Evolutionary conservation across 2,113 vertebrate species (phyloP).

Genomic region (Ageneiosus marmoratus): DNA sequence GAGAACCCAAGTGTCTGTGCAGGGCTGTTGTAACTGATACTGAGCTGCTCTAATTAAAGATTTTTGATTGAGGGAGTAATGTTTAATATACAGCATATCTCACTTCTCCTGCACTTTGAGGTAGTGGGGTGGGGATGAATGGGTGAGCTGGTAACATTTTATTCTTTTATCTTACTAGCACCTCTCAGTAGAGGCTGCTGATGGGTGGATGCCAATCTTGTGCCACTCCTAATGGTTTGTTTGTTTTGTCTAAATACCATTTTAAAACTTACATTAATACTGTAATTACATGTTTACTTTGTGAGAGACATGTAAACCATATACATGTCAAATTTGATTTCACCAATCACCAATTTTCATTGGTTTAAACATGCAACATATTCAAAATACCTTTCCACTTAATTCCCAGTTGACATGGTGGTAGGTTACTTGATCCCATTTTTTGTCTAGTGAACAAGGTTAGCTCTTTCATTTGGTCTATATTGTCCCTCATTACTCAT

Average conservation of each 20-base stretch:
- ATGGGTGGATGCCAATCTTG: slow-evolving; percentile 4
- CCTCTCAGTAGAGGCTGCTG: slow-evolving; percentile 30
- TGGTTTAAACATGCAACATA: slow-evolving; percentile 32
- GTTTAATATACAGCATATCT: slow-evolving; percentile 69
- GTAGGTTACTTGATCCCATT: slow-evolving; percentile 65
- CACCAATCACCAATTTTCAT: slow-evolving; percentile 13
- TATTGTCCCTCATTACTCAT: slow-evolving; percentile 75
- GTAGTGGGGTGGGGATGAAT: neutral
- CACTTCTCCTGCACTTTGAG: slow-evolving; percentile 39
- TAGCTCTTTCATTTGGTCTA: slow-evolving; percentile 70
- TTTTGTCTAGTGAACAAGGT: slow-evolving; percentile 72
- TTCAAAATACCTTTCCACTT: slow-evolving; percentile 50
- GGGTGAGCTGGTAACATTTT: slow-evolving; percentile 23
- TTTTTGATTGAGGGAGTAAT: slow-evolving; percentile 74
- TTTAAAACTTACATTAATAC: neutral
- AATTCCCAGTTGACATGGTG: slow-evolving; percentile 60
- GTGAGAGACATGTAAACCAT: slow-evolving; percentile 1
- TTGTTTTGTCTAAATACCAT: neutral
- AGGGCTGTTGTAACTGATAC: slow-evolving; percentile 81
- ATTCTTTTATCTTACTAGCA: slow-evolving; percentile 34
- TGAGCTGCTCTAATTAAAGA: slow-evolving; percentile 82
- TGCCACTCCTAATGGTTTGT: neutral
- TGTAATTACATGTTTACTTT: neutral
- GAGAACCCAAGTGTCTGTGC: slow-evolving; percentile 76
- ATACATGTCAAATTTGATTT: slow-evolving; percentile 27